A percentile compares a stretch with the other conserved stretches of the same genome.
Conservation (phyloP, 2,113 vertebrate species). For the Pimephales promelas region DNA sequence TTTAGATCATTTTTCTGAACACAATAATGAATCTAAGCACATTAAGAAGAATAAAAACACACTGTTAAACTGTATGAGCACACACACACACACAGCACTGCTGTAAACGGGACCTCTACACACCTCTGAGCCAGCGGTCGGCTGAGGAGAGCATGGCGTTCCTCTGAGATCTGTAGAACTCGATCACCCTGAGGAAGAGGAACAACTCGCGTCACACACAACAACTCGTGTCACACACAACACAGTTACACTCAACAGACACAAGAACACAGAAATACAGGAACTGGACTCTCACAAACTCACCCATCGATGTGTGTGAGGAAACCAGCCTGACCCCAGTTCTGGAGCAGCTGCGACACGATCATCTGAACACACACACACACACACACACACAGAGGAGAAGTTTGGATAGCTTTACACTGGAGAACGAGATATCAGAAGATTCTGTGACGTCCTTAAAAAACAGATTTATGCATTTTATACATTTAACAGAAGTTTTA, state of each 20-base stretch:
- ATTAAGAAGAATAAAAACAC: no score
- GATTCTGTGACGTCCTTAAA: neutral
- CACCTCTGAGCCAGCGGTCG: conserved; percentile 92
- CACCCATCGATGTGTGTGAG: conserved; percentile 86
- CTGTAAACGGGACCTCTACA: conserved; percentile 39
- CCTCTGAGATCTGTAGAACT: conserved; percentile 87
- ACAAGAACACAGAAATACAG: neutral
- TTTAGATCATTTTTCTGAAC: no score
- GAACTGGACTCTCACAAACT: neutral
- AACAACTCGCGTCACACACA: neutral
- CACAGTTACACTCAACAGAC: neutral
- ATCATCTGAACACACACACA: conserved; percentile 76
- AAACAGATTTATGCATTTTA: neutral
- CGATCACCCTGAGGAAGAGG: conserved; percentile 77
- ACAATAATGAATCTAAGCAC: no score
- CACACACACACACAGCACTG: no score
- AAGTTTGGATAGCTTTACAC: no score
- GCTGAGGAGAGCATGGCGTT: conserved; percentile 87
- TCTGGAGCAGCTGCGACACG: conserved; percentile 83
- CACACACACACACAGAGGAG: no score
- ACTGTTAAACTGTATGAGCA: no score
- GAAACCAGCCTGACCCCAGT: conserved; percentile 91
- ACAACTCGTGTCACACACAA: neutral
- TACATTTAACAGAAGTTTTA: no score
- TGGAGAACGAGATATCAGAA: neutral